Conservation (phyloP, 2,888 invertebrate genomes). For the Tachystola acroxantha region DNA sequence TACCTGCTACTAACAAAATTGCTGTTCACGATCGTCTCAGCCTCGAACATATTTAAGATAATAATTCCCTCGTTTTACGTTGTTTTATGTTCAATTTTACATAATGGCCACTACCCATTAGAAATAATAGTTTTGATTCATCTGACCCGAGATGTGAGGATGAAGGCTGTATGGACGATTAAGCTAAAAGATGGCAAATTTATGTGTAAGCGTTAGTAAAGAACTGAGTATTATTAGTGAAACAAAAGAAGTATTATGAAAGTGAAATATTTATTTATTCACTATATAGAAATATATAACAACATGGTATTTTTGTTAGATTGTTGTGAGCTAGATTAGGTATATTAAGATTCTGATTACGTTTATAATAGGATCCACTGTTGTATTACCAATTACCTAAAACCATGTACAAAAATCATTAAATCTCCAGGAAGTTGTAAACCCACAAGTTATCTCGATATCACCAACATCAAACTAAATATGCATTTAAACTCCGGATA, state of each 20-base stretch:
- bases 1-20: constrained; percentile 4
- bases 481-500: constrained; percentile 3
- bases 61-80: constrained; percentile 3
- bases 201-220: too few species aligned
- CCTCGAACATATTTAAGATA: constrained; percentile 4
- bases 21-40: not conserved
- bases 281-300: too few species aligned
- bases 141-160: constrained; percentile 14
- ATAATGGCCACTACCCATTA: constrained; percentile 6
- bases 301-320: too few species aligned
- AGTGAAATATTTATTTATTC: too few species aligned
- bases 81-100: constrained; percentile 4
- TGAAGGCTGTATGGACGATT: constrained; percentile 41
- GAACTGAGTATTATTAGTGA: too few species aligned
- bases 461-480: not conserved
- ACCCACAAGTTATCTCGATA: not conserved
- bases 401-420: too few species aligned
- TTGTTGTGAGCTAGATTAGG: too few species aligned
- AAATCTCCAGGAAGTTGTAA: not conserved
- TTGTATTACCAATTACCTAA: too few species aligned
- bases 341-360: too few species aligned
- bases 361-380: too few species aligned
- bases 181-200: too few species aligned
- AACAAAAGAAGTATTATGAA: too few species aligned
- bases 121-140: constrained; percentile 17